Conservation (phyloP, 1,140 invertebrate species). For the Drosophila pruinosa region DNA sequence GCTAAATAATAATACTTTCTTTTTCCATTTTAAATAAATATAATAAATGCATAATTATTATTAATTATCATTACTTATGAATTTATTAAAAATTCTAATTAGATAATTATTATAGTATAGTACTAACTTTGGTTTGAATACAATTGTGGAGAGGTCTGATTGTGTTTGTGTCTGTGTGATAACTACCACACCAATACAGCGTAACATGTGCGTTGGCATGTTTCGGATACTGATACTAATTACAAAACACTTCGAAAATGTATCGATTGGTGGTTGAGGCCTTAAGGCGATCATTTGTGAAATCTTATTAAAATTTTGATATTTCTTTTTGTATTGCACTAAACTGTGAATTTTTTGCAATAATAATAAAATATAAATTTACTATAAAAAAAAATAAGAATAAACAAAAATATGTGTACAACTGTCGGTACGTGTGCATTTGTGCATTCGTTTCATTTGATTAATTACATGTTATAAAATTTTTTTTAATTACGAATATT, state of each 20-base stretch:
- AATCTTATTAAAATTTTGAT: slow-evolving; percentile 22
- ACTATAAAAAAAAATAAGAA: slow-evolving; percentile 6
- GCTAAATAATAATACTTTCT: slow-evolving; percentile 45
- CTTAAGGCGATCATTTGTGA: not conserved
- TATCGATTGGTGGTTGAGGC: slow-evolving; percentile 10
- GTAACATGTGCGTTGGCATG: slow-evolving; percentile 49
- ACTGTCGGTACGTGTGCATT: not conserved
- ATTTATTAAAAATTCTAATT: slow-evolving; percentile 30
- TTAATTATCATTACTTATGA: slow-evolving; percentile 35
- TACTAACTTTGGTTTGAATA: not conserved
- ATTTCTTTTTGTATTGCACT: slow-evolving; percentile 20
- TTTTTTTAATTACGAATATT: not conserved
- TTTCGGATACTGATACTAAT: slow-evolving; percentile 27
- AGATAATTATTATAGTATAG: slow-evolving; percentile 10
- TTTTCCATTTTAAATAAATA: slow-evolving; percentile 32
- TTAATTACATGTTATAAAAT: not conserved
- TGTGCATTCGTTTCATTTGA: not conserved
- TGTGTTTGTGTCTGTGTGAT: slow-evolving; percentile 32
- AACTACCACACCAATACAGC: slow-evolving; percentile 60
- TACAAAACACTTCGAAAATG: slow-evolving; percentile 47
- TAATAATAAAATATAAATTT: slow-evolving; percentile 25
- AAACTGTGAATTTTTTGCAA: slow-evolving; percentile 29
- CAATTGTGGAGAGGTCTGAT: not conserved
- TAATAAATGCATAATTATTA: slow-evolving; percentile 65
- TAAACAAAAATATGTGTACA: not conserved